Conservation (phyloP, 2,888 invertebrate genomes). For the Clitarchus hookeri region DNA sequence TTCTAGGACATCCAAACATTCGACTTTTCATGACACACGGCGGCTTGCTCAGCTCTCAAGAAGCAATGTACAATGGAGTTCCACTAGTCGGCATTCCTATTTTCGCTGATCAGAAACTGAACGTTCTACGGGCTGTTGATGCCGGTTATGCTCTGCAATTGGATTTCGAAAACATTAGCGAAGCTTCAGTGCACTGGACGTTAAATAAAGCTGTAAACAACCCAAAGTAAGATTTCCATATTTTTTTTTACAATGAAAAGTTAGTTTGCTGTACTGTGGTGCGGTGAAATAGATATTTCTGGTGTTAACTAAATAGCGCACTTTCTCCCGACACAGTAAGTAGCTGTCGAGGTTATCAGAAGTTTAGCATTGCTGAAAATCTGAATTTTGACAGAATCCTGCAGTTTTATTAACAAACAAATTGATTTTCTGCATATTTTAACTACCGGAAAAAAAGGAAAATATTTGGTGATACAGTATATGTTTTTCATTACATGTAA, state of each 20-base stretch:
- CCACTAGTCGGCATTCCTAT: constrained; percentile 45
- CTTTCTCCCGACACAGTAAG: no score
- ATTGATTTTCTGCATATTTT: no score
- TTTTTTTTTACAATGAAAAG: background rate
- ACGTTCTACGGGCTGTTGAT: constrained; percentile 52
- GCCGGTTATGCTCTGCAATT: constrained; percentile 53
- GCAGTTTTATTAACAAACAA: no score
- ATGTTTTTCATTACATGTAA: no score
- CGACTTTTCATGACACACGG: constrained; percentile 64
- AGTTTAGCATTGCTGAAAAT: no score
- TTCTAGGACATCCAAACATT: constrained; percentile 58
- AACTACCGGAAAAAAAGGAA: no score
- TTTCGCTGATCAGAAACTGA: constrained; percentile 50
- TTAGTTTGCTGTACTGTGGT: no score
- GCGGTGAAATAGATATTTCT: no score
- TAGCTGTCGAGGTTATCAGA: no score
- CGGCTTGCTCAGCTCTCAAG: constrained; percentile 59
- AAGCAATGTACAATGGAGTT: constrained; percentile 44
- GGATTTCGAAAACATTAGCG: constrained; percentile 51
- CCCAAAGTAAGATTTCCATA: constrained; percentile 27
- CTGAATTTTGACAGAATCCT: no score
- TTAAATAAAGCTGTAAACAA: constrained; percentile 51
- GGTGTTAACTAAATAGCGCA: no score
- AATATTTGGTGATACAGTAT: no score
- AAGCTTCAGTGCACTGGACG: constrained; percentile 47